phyloP scores from a whole-genome alignment of 2,888 invertebrate genomes.

The Athalia cordata region DNA sequence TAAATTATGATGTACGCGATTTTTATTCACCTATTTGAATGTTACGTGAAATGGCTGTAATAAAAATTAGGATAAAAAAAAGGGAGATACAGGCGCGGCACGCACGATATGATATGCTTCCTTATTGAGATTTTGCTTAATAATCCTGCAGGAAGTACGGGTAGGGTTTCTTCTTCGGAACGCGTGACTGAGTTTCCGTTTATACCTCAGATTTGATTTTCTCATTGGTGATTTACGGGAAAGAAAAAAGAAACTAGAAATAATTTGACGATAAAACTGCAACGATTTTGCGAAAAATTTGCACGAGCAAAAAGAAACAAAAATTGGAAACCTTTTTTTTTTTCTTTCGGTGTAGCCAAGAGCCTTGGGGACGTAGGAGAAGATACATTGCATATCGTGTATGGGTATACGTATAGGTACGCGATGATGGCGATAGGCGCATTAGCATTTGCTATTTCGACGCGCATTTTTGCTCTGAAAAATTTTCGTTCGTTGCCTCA shows the following conservation, averaged over 20 bases:
- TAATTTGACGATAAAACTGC: background rate
- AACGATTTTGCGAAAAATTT: too few relatives aligned
- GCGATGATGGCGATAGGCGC: slow-evolving; percentile 8
- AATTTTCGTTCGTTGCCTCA: slow-evolving; percentile 37
- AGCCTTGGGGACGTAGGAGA: background rate
- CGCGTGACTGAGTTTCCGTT: too few relatives aligned
- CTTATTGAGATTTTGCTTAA: slow-evolving; percentile 16
- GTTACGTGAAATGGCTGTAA: slow-evolving; percentile 29
- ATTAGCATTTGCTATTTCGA: slow-evolving; percentile 47
- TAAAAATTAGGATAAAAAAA: background rate
- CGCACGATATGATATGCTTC: background rate
- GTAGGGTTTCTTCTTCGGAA: too few relatives aligned
- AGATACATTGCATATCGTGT: background rate
- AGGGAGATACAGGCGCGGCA: background rate
- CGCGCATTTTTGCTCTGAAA: slow-evolving; percentile 34
- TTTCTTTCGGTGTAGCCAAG: too few relatives aligned
- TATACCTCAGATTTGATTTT: too few relatives aligned
- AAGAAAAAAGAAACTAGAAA: background rate
- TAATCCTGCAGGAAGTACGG: background rate
- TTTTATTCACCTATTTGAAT: slow-evolving; percentile 37
- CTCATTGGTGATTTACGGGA: too few relatives aligned
- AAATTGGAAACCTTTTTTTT: background rate
- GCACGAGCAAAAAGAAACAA: too few relatives aligned
- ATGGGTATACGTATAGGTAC: background rate
- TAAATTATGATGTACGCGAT: slow-evolving; percentile 37